Evolutionary conservation across 2,797 vertebrate species (phyloP).

Genomic region (Darevskia nairensis): DNA sequence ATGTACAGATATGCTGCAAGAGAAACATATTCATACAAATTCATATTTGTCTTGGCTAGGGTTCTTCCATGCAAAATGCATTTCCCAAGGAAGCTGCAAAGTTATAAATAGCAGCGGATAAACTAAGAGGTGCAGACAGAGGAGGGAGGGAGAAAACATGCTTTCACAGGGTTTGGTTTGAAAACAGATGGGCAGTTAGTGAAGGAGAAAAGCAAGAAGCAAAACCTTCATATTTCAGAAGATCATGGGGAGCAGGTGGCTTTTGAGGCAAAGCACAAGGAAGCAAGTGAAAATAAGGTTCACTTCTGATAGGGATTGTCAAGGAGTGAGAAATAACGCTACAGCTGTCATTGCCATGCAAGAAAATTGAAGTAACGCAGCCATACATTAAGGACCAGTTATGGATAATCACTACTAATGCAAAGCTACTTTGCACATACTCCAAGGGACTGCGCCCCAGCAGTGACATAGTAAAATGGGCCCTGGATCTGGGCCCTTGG

Average conservation of each 20-base stretch:
- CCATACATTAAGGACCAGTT: too few relatives aligned
- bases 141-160: background rate
- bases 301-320: background rate
- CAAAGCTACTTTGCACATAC: background rate
- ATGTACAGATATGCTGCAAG: background rate
- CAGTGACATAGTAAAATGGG: too few relatives aligned
- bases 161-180: background rate
- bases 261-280: background rate
- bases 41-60: slow-evolving; percentile 9
- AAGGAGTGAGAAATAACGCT: background rate
- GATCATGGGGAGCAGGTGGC: background rate
- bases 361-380: background rate
- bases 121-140: background rate
- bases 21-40: slow-evolving; percentile 28
- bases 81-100: background rate
- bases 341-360: background rate
- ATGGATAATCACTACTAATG: background rate
- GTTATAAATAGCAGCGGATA: background rate
- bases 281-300: background rate
- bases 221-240: background rate
- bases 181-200: background rate
- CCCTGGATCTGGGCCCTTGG: too few relatives aligned
- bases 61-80: slow-evolving; percentile 1
- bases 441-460: background rate
- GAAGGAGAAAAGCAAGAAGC: background rate